phyloP scores from a whole-genome alignment of 2,113 vertebrate species.

The Anser brachyrhynchus region DNA sequence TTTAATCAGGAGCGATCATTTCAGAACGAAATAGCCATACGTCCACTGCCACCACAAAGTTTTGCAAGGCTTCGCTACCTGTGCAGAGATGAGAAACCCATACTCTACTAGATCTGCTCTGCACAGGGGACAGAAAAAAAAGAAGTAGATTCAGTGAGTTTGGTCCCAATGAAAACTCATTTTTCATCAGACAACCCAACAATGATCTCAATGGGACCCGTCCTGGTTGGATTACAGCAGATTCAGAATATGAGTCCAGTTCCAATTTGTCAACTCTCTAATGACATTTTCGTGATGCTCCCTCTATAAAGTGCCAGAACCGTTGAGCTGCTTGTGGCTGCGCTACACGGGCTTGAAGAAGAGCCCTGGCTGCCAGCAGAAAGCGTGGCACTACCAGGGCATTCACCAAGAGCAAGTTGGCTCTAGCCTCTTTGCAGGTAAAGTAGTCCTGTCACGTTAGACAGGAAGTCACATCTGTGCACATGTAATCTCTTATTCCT shows the following conservation, averaged over 20 bases:
- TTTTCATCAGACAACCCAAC: background rate
- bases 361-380: background rate
- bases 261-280: background rate
- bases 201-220: background rate
- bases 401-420: background rate
- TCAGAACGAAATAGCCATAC: background rate
- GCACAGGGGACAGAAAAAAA: background rate
- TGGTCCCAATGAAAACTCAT: background rate
- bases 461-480: background rate
- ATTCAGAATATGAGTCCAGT: background rate
- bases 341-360: background rate
- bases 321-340: background rate
- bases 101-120: background rate
- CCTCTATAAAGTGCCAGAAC: background rate
- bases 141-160: background rate
- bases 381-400: background rate
- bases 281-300: background rate
- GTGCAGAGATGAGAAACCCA: fast-evolving
- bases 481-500: background rate
- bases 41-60: background rate
- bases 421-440: background rate
- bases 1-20: background rate
- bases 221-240: background rate
- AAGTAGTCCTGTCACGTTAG: background rate
- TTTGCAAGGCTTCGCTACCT: background rate